Conservation (phyloP, 2,888 invertebrate species). For the Apamea anceps region DNA sequence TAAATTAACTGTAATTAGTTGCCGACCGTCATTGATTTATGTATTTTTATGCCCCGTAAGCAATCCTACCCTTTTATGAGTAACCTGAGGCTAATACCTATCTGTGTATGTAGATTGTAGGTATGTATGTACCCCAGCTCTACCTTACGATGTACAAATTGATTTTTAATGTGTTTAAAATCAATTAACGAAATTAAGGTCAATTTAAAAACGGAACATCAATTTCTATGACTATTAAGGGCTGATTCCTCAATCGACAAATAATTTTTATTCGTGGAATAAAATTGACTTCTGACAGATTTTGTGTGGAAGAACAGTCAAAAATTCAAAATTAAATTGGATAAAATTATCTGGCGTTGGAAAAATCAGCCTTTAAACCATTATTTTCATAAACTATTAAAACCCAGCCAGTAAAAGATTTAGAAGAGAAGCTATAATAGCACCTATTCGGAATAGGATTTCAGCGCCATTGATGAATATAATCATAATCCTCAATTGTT, state of each 20-base stretch:
- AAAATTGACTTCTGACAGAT: no score
- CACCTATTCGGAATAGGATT: background rate
- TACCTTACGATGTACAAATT: slow-evolving; percentile 8
- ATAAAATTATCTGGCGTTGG: no score
- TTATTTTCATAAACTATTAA: background rate
- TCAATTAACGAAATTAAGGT: slow-evolving; percentile 11
- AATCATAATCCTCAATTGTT: background rate
- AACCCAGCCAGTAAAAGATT: background rate
- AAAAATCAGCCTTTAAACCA: background rate
- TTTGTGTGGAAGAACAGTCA: no score
- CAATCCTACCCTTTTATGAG: no score
- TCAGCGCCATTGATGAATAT: background rate
- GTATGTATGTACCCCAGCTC: background rate
- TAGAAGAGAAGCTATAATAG: background rate
- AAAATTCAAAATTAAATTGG: no score
- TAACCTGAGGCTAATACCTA: background rate
- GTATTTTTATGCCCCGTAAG: background rate
- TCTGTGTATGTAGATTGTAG: background rate
- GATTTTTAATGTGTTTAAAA: slow-evolving; percentile 1
- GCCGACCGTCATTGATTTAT: background rate
- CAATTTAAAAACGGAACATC: background rate
- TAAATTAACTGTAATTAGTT: background rate
- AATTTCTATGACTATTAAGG: background rate
- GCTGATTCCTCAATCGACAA: no score
- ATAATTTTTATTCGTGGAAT: no score